phyloP scores from a whole-genome alignment of 2,113 vertebrate genomes.

The Hyperopisus bebe region DNA sequence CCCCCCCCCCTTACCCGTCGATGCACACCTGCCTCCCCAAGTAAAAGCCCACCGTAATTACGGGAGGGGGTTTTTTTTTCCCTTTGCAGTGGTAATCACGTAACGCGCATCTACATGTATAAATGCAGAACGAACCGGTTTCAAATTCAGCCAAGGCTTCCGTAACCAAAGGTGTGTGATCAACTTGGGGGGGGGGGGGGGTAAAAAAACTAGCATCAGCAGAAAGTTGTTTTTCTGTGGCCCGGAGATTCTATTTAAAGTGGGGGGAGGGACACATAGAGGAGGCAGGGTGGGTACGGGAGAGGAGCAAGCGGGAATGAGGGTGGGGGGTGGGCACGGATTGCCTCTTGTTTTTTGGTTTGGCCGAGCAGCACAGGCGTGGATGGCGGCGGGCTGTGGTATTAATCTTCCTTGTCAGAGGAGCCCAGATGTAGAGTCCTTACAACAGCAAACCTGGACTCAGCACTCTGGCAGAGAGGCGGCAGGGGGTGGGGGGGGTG shows the following conservation, averaged over 20 bases:
- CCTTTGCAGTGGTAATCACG: constrained; percentile 7
- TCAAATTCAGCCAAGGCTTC: constrained; percentile 37
- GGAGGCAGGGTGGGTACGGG: constrained; percentile 48
- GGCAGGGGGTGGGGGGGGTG: constrained; percentile 47
- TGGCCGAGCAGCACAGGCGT: constrained; percentile 10
- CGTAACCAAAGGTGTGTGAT: constrained; percentile 43
- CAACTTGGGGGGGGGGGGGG: constrained; percentile 40
- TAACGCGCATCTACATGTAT: constrained; percentile 35
- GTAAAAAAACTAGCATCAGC: constrained; percentile 68
- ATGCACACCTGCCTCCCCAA: background rate
- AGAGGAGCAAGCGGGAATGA: constrained; percentile 30
- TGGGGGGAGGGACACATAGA: constrained; percentile 38
- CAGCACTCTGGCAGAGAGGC: constrained; percentile 71
- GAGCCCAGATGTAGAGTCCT: constrained; percentile 91
- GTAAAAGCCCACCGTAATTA: constrained; percentile 3
- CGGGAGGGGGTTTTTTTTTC: background rate
- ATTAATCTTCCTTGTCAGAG: constrained; percentile 99
- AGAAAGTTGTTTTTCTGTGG: constrained; percentile 80
- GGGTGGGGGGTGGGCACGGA: constrained; percentile 28
- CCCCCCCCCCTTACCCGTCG: background rate
- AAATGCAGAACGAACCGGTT: constrained; percentile 40
- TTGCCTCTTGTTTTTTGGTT: constrained; percentile 30
- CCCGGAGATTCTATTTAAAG: constrained; percentile 75
- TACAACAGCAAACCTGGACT: constrained; percentile 91
- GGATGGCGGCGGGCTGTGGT: constrained; percentile 59